A percentile compares a stretch with the other conserved stretches of the same genome.
Conservation (phyloP, 1,140 invertebrate species). For the Holotrichia oblita region DNA sequence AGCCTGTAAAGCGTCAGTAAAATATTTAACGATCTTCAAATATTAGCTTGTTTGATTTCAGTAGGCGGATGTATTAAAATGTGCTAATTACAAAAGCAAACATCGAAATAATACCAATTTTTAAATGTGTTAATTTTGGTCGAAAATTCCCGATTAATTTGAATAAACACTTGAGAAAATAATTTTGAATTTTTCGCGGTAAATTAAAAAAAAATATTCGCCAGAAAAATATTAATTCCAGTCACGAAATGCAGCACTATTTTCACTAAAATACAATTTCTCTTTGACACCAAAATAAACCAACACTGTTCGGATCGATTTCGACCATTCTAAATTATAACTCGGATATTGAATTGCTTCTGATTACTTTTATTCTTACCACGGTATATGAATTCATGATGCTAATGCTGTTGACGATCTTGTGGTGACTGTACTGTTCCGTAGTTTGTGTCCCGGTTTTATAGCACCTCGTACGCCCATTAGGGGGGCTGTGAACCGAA, state of each 20-base stretch:
- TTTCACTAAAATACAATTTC: neutral
- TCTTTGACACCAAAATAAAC: neutral
- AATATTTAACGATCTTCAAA: slow-evolving; percentile 3
- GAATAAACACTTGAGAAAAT: neutral
- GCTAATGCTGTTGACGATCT: slow-evolving; percentile 58
- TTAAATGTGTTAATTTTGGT: neutral
- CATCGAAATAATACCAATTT: neutral
- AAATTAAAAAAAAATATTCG: neutral
- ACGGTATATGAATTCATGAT: slow-evolving; percentile 61
- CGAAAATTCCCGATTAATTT: too few relatives aligned
- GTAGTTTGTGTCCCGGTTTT: slow-evolving; percentile 53
- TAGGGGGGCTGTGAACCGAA: slow-evolving; percentile 53
- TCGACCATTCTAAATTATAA: neutral
- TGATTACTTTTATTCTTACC: too few relatives aligned
- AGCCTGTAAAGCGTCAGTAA: too few relatives aligned
- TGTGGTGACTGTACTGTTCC: slow-evolving; percentile 59
- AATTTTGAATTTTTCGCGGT: neutral
- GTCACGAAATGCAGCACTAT: neutral
- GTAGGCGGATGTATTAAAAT: slow-evolving; percentile 11
- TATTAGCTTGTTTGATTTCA: neutral
- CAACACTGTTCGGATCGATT: neutral
- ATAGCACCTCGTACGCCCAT: slow-evolving; percentile 49
- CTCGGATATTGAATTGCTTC: too few relatives aligned
- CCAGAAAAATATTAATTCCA: neutral
- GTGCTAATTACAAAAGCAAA: neutral